phyloP scores from a whole-genome alignment of 2,113 vertebrate species.

The Pteruthius melanotis region DNA sequence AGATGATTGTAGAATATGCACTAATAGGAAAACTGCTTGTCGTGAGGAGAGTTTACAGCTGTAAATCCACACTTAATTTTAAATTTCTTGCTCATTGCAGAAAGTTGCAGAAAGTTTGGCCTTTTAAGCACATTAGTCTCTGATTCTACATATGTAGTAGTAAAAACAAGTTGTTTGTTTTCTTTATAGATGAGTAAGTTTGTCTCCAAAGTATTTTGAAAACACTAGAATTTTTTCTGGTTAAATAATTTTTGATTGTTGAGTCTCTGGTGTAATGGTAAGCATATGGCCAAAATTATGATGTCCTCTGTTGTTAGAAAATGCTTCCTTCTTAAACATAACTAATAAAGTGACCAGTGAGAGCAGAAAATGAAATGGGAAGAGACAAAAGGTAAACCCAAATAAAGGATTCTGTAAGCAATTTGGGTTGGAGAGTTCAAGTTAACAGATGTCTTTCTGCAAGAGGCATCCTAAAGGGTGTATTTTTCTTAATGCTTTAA shows the following conservation, averaged over 20 bases:
- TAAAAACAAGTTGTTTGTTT: background rate
- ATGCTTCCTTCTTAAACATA: background rate
- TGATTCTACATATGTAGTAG: background rate
- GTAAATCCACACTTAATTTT: background rate
- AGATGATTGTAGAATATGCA: background rate
- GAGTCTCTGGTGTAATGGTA: background rate
- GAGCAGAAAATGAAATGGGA: background rate
- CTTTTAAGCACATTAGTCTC: background rate
- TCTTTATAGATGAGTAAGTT: background rate
- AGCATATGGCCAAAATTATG: background rate
- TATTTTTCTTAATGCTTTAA: background rate
- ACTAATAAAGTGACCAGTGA: background rate
- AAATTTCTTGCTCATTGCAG: background rate
- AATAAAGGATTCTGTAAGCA: background rate
- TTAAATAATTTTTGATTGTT: background rate
- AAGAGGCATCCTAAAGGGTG: background rate
- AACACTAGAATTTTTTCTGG: background rate
- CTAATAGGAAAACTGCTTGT: background rate
- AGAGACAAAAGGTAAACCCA: background rate
- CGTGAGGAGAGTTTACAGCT: background rate
- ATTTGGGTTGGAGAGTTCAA: background rate
- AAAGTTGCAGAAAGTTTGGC: background rate
- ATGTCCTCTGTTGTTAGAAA: background rate
- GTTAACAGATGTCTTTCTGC: background rate
- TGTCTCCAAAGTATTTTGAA: background rate